A percentile compares a stretch with the other conserved stretches of the same genome.
These are phyloP conservation scores for Acipenser oxyrinchus DNA, from an alignment of 2,797 vertebrate species.

Conservation along the genomic window DNA sequence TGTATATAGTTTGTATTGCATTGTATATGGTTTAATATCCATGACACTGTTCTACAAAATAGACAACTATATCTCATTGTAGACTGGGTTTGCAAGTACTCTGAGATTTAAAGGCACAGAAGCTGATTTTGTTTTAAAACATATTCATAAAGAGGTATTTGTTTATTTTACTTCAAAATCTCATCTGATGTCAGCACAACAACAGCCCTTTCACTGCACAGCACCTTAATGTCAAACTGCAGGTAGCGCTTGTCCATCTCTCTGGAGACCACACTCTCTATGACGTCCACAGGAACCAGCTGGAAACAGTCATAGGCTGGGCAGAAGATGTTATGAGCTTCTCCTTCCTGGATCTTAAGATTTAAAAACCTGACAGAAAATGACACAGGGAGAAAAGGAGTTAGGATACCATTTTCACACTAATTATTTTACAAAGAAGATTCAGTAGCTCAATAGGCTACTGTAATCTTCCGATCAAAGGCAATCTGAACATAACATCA, in stretches of 20 bases:
- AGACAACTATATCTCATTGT: not conserved
- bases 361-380: slow-evolving; percentile 81
- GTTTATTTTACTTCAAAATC: not conserved
- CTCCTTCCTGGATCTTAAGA: slow-evolving; percentile 97
- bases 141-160: not conserved
- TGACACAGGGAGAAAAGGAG: slow-evolving; percentile 1
- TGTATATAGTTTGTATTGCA: too few species aligned
- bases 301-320: slow-evolving; percentile 96
- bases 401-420: too few species aligned
- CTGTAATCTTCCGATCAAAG: too few species aligned
- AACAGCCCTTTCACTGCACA: not conserved
- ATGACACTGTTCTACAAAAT: too few species aligned
- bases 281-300: slow-evolving; percentile 94
- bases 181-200: not conserved
- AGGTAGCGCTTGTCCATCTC: slow-evolving; percentile 98
- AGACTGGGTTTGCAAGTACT: not conserved
- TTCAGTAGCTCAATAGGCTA: too few species aligned
- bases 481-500: too few species aligned
- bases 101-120: not conserved
- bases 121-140: not conserved
- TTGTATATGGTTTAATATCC: too few species aligned
- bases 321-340: slow-evolving; percentile 98
- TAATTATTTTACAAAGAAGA: too few species aligned
- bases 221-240: slow-evolving; percentile 97
- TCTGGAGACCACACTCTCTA: slow-evolving; percentile 94